Base-by-base conservation (phyloP, 2,113 vertebrate genomes). In the Notothenia rossii region DNA sequence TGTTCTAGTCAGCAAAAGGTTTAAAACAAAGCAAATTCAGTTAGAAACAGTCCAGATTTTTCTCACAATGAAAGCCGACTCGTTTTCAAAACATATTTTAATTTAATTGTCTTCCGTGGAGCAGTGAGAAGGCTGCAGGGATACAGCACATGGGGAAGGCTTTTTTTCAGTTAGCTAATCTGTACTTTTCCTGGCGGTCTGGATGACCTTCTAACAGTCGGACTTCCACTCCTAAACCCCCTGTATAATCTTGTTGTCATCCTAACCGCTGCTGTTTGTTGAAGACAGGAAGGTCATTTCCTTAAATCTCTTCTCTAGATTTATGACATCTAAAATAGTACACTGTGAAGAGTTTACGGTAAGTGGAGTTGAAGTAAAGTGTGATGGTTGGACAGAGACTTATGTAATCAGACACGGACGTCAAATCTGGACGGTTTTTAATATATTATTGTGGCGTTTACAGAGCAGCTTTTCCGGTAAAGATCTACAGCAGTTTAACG, bases 191-290 rank as follows among this genome's bases (percentile, higher is more conserved):
- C 13, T 43, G 18, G 46, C 18, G 22, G 18, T 25, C 33, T 3
- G 4, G 14, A 18, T 18, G 20, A 20, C 43, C 36, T 22, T 70
- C 53, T 58, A 18, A 25, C 53, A 51, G 29, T 61, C 15, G 2
- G 14, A 55, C 50, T 29, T 56, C 20, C 25, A 20, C 40, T 56
- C 12, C 4, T 11, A 10, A 48, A 33, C 22, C 43, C n/a, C 60
- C 49, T 48, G 51, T 65, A 11, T 56, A 63, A 63, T 54, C 72
- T 63, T 22, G 49, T 56, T 48, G 43, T 65, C 61, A 25, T 64
- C 20, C 7, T 12, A n/a, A 51, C 49, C 50, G 7, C 60, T 10
- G 36, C 20, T 7, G 29, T 48, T 61, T 61, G 56, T 13, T 17
- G 5, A 43, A 18, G 48, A 43, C 48, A 25, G 33, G 10, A 15